A percentile compares a stretch with the other conserved stretches of the same genome.
Evolutionary conservation across 2,888 invertebrate genomes (phyloP).

Genomic region (Nymphalis urticae): DNA sequence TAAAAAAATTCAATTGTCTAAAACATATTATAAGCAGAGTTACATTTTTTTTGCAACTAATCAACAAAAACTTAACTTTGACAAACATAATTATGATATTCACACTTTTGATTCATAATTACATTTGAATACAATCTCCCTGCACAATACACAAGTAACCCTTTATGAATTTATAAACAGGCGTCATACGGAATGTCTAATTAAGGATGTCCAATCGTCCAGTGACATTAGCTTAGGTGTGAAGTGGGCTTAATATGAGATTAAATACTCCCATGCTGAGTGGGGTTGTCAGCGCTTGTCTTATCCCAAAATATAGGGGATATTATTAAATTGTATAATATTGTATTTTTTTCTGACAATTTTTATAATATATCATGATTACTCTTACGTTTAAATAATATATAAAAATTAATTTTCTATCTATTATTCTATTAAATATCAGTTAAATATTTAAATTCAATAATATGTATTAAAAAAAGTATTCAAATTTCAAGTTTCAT

Average conservation of each 20-base stretch:
- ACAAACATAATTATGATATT: not conserved
- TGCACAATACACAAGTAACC: slow-evolving; percentile 8
- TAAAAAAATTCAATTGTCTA: too few species aligned
- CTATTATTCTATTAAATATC: not conserved
- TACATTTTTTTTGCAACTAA: not conserved
- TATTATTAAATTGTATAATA: not conserved
- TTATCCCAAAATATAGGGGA: slow-evolving; percentile 14
- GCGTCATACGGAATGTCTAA: slow-evolving; percentile 22
- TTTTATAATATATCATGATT: not conserved
- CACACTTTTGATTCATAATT: slow-evolving; percentile 5
- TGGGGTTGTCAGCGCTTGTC: slow-evolving; percentile 18
- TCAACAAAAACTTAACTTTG: not conserved
- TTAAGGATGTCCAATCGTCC: slow-evolving; percentile 17
- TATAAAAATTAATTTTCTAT: too few species aligned
- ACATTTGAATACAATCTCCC: not conserved
- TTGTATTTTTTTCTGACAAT: not conserved
- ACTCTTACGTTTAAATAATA: too few species aligned
- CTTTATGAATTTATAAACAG: slow-evolving; percentile 30
- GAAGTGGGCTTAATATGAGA: slow-evolving; percentile 46
- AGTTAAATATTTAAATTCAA: too few species aligned
- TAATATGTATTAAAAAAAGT: too few species aligned
- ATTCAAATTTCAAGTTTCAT: too few species aligned
- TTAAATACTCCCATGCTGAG: slow-evolving; percentile 14
- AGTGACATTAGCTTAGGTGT: slow-evolving; percentile 46
- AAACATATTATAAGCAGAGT: too few species aligned